Base-by-base conservation (phyloP, 1,140 invertebrate species). In the Megathymus violae region DNA sequence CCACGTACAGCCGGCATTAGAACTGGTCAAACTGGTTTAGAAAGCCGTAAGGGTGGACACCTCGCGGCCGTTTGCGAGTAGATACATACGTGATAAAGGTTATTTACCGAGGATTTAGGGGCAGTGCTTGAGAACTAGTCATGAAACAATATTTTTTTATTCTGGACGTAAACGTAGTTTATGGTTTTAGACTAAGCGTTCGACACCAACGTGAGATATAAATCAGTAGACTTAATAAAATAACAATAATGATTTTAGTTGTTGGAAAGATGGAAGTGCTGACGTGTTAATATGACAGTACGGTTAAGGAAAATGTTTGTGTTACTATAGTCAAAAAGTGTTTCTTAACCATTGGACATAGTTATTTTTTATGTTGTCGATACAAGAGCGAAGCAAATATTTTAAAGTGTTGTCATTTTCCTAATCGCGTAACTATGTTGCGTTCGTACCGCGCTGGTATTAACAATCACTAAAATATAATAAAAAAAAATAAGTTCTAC, bases 1-100 rank as follows among this genome's bases (percentile, higher is more conserved):
- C 79, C 82, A 85, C 75, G 69, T 58, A 36, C 34, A 36, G 34
- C 6, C 40, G 6, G 19, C 17, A 13, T 44, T 56, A 31, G 19
- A 78, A 80, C 82, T 82, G 76, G 84, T 85, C 76, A 85, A 73
- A 83, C 80, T 64, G 74, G 84, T 87, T 85, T 74, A 64, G 69
- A 67, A 69, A 72, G 61, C 58, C 64, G 44, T 60, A 75, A 80
- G 74, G 77, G 79, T 78, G 76, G 73, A 79, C 75, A 76, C 72
- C 74, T 74, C 78, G 65, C 67, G 78, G 73, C 72, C 76, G 70
- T 73, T 14, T 41, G 61, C 25, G 25, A 22, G 19, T 22, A 22
- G 5, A 5, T 22, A 22, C 19, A 2, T 68, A 73, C 82, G 80
- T 87, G 82, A 76, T 67, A 70, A 69, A 73, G 62, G 79, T 74